Evolutionary conservation across 1,140 invertebrate genomes (phyloP).

Genomic region (Popillia japonica): DNA sequence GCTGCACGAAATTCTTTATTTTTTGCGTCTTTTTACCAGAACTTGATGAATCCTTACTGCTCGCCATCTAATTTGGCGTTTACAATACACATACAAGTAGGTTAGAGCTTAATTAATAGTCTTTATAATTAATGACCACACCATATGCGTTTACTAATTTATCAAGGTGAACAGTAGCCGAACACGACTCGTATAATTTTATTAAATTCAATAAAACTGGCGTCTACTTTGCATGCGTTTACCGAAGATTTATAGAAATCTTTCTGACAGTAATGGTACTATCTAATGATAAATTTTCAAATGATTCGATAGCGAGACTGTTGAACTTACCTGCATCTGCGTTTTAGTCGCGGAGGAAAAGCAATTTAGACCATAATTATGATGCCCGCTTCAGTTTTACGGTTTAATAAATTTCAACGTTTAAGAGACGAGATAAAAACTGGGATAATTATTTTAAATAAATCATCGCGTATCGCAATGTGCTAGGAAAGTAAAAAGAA

Average conservation of each 20-base stretch:
- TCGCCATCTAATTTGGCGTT: too few relatives aligned
- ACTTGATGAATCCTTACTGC: neutral
- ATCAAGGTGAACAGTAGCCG: neutral
- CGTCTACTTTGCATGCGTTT: neutral
- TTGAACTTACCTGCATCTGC: neutral
- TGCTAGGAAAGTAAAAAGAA: neutral
- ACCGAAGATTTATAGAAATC: neutral
- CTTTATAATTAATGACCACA: neutral
- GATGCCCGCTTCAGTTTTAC: neutral
- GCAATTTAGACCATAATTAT: neutral
- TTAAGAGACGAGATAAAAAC: neutral
- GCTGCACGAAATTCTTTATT: too few relatives aligned
- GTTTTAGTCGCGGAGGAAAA: neutral
- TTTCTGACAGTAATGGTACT: neutral
- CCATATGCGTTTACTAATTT: neutral
- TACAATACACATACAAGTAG: neutral
- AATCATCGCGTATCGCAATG: neutral
- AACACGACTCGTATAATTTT: neutral
- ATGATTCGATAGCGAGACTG: neutral
- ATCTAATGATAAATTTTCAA: neutral
- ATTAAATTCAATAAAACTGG: slow-evolving; percentile 4
- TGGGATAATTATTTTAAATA: neutral
- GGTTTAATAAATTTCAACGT: neutral
- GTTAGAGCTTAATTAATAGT: neutral
- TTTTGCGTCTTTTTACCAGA: too few relatives aligned